These are phyloP conservation scores for Ceraclea dissimilis DNA, from an alignment of 2,888 invertebrate genomes.

Conservation along the genomic window DNA sequence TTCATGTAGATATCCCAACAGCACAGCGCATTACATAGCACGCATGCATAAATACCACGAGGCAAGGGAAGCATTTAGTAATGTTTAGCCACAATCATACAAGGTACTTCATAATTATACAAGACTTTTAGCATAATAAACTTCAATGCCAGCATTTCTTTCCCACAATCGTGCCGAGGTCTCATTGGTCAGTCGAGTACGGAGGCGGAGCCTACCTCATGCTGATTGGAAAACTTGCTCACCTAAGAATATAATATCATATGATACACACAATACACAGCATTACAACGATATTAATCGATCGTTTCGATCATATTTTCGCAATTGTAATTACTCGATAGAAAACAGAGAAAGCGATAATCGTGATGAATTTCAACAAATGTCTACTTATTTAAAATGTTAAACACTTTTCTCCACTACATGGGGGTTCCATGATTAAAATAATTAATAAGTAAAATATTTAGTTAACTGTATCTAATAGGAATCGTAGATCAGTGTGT, in stretches of 20 bases:
- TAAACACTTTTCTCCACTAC: too few species aligned
- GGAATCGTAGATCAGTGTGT: too few species aligned
- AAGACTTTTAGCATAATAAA: conserved; percentile 19
- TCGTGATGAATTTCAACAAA: too few species aligned
- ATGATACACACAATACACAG: not conserved
- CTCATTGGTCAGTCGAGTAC: conserved; percentile 17
- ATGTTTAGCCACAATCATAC: not conserved
- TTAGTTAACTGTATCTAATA: too few species aligned
- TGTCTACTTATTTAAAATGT: too few species aligned
- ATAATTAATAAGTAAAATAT: too few species aligned
- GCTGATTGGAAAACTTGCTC: conserved; percentile 22
- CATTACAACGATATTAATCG: not conserved
- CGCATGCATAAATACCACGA: not conserved
- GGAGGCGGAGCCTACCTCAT: conserved; percentile 17
- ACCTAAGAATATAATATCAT: not conserved
- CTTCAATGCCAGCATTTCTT: conserved; percentile 20
- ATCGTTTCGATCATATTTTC: not conserved
- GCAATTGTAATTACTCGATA: not conserved
- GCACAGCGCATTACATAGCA: not conserved
- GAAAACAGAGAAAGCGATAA: not conserved
- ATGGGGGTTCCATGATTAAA: too few species aligned
- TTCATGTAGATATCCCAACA: not conserved
- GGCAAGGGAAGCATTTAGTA: not conserved
- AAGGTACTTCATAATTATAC: conserved; percentile 14
- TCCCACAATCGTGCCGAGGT: conserved; percentile 19